Conservation (phyloP, 1,140 invertebrate genomes). For the Plodia interpunctella region DNA sequence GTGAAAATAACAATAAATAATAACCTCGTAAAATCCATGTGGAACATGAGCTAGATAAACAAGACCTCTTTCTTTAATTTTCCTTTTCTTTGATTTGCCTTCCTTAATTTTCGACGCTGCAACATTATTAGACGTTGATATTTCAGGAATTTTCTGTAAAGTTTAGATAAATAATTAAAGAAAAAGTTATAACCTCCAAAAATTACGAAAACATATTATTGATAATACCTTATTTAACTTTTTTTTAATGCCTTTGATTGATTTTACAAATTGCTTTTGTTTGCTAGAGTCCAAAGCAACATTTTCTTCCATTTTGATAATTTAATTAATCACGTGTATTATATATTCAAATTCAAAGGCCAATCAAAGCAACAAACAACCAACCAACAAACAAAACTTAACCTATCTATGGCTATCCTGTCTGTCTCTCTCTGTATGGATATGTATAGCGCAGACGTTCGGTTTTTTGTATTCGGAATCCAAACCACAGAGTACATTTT, state of each 20-base stretch:
- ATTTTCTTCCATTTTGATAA: conserved; percentile 63
- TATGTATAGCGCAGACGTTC: no score
- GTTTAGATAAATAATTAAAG: conserved; percentile 20
- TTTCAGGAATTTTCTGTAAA: conserved; percentile 36
- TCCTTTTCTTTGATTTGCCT: conserved; percentile 40
- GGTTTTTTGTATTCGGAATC: no score
- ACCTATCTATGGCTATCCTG: no score
- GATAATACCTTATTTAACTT: conserved; percentile 58
- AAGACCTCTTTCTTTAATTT: conserved; percentile 77
- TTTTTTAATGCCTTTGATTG: conserved; percentile 68
- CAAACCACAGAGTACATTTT: no score
- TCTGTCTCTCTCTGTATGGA: no score
- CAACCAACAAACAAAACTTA: no score
- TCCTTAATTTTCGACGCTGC: conserved; percentile 16
- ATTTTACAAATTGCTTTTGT: conserved; percentile 66
- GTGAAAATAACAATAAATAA: background rate
- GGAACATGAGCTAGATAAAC: conserved; percentile 92
- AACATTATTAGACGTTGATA: conserved; percentile 14
- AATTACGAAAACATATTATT: background rate
- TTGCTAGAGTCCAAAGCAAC: conserved; percentile 66
- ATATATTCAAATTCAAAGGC: background rate
- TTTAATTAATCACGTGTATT: conserved; percentile 1
- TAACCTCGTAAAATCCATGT: conserved; percentile 93
- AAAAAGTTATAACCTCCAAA: conserved; percentile 26
- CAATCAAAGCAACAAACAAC: background rate